phyloP scores from a whole-genome alignment of 2,797 vertebrate genomes.

The Mastacembelus armatus region DNA sequence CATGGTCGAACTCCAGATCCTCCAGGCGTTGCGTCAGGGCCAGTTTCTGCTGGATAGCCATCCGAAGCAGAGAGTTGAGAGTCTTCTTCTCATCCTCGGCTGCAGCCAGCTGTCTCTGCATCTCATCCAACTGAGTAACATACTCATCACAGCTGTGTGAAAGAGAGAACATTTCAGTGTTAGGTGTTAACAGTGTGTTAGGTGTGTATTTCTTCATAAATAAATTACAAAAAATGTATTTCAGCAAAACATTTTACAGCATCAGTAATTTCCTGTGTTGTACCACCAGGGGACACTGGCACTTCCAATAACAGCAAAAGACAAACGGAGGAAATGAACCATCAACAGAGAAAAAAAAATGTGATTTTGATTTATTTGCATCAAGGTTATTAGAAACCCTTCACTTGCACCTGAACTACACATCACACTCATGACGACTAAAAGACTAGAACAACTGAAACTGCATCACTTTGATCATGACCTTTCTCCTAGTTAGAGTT shows the following conservation, averaged over 20 bases:
- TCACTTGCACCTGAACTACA: neutral
- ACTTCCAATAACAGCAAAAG: neutral
- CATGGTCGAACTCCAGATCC: constrained; percentile 95
- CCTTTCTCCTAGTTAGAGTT: constrained; percentile 29
- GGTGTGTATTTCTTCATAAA: neutral
- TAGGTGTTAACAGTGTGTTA: too few relatives aligned
- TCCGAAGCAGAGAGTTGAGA: constrained; percentile 95
- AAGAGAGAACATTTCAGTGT: neutral
- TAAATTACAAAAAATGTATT: neutral
- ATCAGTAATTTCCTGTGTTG: neutral
- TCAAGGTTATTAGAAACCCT: neutral
- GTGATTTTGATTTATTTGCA: neutral
- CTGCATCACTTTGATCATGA: neutral
- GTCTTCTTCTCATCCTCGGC: constrained; percentile 99
- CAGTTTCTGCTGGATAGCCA: constrained; percentile 99
- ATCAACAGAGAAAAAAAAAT: neutral
- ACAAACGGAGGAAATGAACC: too few relatives aligned
- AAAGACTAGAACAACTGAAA: neutral
- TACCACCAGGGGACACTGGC: constrained; percentile 40
- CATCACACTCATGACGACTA: neutral
- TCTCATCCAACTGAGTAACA: constrained; percentile 96
- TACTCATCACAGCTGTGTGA: constrained; percentile 94
- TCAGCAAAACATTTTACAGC: neutral
- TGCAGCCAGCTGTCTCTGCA: constrained; percentile 97
- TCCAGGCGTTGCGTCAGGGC: constrained; percentile 97